Percentiles rank a stretch among this genome's conserved stretches.
Conservation (phyloP, 1,140 invertebrate species). For the Sitobion miscanthi region DNA sequence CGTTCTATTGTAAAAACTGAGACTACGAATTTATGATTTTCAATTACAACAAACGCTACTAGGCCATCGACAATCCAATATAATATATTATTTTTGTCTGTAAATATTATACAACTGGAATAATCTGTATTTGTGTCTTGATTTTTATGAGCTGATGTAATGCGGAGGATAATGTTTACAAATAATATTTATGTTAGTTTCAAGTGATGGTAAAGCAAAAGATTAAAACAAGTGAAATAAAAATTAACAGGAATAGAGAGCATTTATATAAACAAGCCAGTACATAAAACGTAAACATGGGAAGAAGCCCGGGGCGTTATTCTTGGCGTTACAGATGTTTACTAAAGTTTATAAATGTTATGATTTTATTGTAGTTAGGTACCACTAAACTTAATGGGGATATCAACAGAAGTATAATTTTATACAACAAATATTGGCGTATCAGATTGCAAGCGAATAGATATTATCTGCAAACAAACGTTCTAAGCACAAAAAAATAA, state of each 20-base stretch:
- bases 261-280: background rate
- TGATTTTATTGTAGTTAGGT: background rate
- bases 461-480: background rate
- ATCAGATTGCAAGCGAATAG: background rate
- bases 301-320: background rate
- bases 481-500: background rate
- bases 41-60: background rate
- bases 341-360: background rate
- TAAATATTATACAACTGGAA: background rate
- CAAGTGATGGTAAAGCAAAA: background rate
- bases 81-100: background rate
- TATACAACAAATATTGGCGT: background rate
- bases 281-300: background rate
- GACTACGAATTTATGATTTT: background rate
- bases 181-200: slow-evolving; percentile 2
- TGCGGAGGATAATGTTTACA: background rate
- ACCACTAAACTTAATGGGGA: background rate
- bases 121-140: background rate
- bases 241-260: background rate
- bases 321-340: background rate
- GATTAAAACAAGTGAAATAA: background rate
- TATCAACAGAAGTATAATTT: background rate
- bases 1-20: background rate
- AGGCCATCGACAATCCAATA: background rate
- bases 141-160: background rate